Base-by-base conservation (phyloP, 2,797 vertebrate species). In the Cryptoblepharus egeriae region DNA sequence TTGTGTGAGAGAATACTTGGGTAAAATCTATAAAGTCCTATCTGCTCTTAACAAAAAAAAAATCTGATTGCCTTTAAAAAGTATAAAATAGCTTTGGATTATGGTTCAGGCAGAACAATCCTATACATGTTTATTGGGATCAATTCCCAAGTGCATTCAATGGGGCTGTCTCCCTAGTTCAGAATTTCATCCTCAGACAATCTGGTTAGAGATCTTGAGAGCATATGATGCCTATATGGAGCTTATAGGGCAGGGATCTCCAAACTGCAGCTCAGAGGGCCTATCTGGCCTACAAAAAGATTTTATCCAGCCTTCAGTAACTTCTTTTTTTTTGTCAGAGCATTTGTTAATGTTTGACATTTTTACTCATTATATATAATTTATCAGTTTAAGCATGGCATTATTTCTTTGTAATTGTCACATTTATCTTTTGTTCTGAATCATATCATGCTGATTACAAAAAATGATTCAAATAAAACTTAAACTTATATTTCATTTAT, bases 41-140 rank as follows among this genome's bases (percentile, higher is more conserved):
- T 45, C 52, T 60, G 15, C 37, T 58, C 10, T 83, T 65, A 64
- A 77, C 32, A 71, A 82, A 82, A 82, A 82, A 82, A 82, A 63
- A 71, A 28, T 28, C 42, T 24, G 26, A 61, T 39, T 71, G 26
- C 58, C 39, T 52, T 71, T 32, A 16, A 32, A 52, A 39, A 60
- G 65, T 35, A 67, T 35, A 45, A 69, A 82, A 82, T 35, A n/a
- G 49, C 22, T n/a, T 81, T 65, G 5, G 18, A 45, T 69, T 75
- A 60, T 16, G 3, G 5, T 10, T 60, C 32, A 60, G 32, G 16
- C 18, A 81, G 35, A 39, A 67, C n/a, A 69, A 76, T 70, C 42
- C 30, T 61, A 75, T 28, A 32, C 49, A 60, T 32, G 32, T 15
- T 65, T 65, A 64, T 11, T 64, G 37, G 37, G 32, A 65, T 13